A percentile compares a stretch with the other conserved stretches of the same genome.
These are phyloP conservation scores for Danio tinwini DNA, from an alignment of 2,797 vertebrate species.

Conservation along the genomic window DNA sequence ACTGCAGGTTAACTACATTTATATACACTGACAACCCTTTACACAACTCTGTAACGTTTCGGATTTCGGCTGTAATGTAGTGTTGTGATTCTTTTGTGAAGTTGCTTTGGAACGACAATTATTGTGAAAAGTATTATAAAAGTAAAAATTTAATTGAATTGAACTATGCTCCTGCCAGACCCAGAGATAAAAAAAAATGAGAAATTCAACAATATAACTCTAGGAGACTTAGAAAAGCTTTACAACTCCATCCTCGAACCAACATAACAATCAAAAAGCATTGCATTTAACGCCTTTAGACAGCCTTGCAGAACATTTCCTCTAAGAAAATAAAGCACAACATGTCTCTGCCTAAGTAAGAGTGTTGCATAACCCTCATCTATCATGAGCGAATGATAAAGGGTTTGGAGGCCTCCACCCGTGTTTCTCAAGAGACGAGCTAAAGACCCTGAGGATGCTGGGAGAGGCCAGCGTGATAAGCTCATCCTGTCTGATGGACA, in stretches of 20 bases:
- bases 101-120: no score
- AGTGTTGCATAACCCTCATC: conserved; percentile 22
- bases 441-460: conserved; percentile 32
- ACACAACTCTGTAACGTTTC: no score
- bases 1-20: no score
- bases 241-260: background rate
- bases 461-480: conserved; percentile 39
- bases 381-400: conserved; percentile 29
- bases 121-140: no score
- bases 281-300: background rate
- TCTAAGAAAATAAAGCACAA: conserved; percentile 8
- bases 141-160: no score
- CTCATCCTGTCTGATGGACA: conserved; percentile 51
- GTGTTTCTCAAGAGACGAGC: conserved; percentile 19
- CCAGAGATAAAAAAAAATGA: no score
- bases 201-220: no score
- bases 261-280: background rate
- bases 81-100: no score
- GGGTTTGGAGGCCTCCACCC: conserved; percentile 22
- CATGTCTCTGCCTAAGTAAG: background rate
- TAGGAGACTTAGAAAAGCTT: no score
- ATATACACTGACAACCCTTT: no score
- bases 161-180: no score
- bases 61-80: no score
- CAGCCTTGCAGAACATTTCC: background rate